Percentiles rank a stretch among this genome's conserved stretches.
Conservation (phyloP, 2,888 invertebrate species). For the Fragum whitleyi region DNA sequence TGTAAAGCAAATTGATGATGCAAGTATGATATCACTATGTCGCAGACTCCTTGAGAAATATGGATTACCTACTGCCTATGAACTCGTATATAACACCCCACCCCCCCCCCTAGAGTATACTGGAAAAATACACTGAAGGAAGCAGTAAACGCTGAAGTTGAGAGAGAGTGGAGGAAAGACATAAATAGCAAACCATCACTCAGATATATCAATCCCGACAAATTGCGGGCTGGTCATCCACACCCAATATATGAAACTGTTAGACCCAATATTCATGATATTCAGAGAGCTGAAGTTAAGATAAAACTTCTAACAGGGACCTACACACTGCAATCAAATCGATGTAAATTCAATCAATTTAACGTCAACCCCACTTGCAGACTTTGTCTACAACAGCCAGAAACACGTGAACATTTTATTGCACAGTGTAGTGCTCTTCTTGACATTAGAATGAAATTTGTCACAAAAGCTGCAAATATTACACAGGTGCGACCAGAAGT, state of each 20-base stretch:
- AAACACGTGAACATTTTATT: slow-evolving; percentile 5
- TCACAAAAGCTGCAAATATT: too few species aligned
- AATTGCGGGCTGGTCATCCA: not conserved
- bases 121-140: too few species aligned
- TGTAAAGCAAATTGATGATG: too few species aligned
- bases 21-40: too few species aligned
- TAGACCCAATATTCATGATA: not conserved
- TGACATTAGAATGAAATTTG: too few species aligned
- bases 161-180: not conserved
- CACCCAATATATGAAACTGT: not conserved
- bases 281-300: too few species aligned
- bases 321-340: not conserved
- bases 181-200: not conserved
- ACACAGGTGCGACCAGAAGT: too few species aligned
- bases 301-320: not conserved
- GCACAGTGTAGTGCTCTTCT: not conserved
- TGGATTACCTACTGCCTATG: too few species aligned
- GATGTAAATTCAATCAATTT: not conserved
- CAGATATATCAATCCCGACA: not conserved
- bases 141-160: too few species aligned
- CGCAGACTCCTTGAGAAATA: too few species aligned
- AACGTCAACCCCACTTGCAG: not conserved
- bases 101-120: too few species aligned
- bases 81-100: too few species aligned
- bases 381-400: not conserved